Evolutionary conservation across 2,797 vertebrate species (phyloP).

Genomic region (Macropodus opercularis): DNA sequence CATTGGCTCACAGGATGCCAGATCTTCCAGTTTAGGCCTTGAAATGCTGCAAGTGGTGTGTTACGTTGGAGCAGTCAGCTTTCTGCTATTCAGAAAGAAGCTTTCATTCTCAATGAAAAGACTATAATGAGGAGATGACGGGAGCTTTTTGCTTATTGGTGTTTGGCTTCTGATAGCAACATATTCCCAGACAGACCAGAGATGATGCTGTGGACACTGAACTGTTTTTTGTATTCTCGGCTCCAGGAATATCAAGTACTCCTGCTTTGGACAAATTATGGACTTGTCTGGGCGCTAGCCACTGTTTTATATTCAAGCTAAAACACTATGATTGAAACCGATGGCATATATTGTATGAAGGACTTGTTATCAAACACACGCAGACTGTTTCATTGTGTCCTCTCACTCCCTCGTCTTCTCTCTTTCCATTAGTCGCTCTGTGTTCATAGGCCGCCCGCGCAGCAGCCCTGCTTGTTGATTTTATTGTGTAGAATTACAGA

Average conservation of each 20-base stretch:
- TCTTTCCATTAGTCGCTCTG: slow-evolving; percentile 46
- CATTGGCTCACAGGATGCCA: slow-evolving; percentile 50
- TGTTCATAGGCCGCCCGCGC: slow-evolving; percentile 67
- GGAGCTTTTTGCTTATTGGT: slow-evolving; percentile 13
- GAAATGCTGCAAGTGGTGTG: slow-evolving; percentile 38
- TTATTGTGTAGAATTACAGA: slow-evolving; percentile 62
- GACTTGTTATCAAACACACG: not conserved
- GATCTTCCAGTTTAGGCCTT: slow-evolving; percentile 34
- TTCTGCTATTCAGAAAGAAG: slow-evolving; percentile 28
- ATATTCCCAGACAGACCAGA: slow-evolving; percentile 10
- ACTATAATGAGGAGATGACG: slow-evolving; percentile 14
- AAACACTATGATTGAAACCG: not conserved
- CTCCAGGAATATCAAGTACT: too few relatives aligned
- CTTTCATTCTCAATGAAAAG: slow-evolving; percentile 25
- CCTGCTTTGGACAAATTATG: too few relatives aligned
- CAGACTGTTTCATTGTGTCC: slow-evolving; percentile 25
- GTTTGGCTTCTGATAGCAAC: slow-evolving; percentile 1
- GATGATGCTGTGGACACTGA: slow-evolving; percentile 17
- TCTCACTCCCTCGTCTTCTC: slow-evolving; percentile 34
- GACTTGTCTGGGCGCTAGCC: too few relatives aligned
- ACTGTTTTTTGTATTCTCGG: too few relatives aligned
- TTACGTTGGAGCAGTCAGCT: slow-evolving; percentile 36
- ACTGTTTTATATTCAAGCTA: too few relatives aligned
- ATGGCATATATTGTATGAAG: not conserved
- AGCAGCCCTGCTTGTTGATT: slow-evolving; percentile 56